Base-by-base conservation (phyloP, 2,797 vertebrate genomes). In the Rallus crepitans region DNA sequence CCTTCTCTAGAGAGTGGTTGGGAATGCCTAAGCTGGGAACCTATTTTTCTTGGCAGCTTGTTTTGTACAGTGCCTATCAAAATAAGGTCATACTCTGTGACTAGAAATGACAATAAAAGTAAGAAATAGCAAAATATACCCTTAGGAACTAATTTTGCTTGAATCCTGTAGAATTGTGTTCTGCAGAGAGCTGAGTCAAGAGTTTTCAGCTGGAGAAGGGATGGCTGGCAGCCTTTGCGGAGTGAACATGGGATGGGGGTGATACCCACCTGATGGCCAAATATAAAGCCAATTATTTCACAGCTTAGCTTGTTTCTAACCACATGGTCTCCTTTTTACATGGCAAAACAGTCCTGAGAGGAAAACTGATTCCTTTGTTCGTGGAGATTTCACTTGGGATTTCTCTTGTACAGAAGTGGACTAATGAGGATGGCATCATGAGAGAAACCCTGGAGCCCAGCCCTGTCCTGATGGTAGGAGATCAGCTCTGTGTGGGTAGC, bases 121-220 rank as follows among this genome's bases (percentile, higher is more conserved):
- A 87, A 68, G 60, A 89, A 78, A 79, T 63, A 60, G 50, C 45
- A 78, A 91, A 94, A 68, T 75, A 50, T 35, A 72, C 59, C 56
- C 93, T 7, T 7, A 73, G 84, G 75, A 93, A 7, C 69, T 87
- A 91, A 93, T 93, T 91, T 95, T 66, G 19, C 73, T 88, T 52
- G 73, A 88, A 42, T 88, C 40, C 37, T 84, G 45, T 75, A 75
- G 61, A 85, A 73, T 0, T 75, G 7, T 45, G 9, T 94, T 83
- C 89, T 88, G 33, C 37, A 83, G 85, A 87, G 48, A 69, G 70
- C 65, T 52, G 27, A 90, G 21, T 84, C 7, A 66, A 65, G 59
- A 17, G 39, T 81, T 94, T 45, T 76, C 47, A 72, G 24, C 35
- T 69, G 55, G 19, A 59, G 63, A 61, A 86, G 65, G 33, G 21